Evolutionary conservation across 2,113 vertebrate genomes (phyloP).

Genomic region (Phaethon lepturus): DNA sequence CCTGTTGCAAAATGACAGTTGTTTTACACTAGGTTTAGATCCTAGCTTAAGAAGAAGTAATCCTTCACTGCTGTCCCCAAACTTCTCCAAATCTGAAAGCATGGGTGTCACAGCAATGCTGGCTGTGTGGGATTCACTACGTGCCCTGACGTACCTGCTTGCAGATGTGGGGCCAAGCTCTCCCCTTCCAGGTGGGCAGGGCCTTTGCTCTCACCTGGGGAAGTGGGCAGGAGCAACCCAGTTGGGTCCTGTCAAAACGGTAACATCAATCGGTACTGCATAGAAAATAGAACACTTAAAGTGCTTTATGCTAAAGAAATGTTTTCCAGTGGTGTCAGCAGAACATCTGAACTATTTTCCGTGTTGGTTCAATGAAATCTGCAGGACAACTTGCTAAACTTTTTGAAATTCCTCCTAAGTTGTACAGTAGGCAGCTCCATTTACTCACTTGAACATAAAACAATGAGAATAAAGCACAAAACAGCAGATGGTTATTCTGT

Average conservation of each 20-base stretch:
- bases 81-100: not conserved
- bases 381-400: not conserved
- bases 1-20: not conserved
- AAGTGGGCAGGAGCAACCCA: not conserved
- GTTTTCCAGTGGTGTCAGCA: not conserved
- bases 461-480: not conserved
- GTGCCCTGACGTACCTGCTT: no score
- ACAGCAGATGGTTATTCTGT: rapidly evolving
- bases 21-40: not conserved
- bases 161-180: not conserved
- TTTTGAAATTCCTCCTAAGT: not conserved
- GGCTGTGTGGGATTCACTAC: not conserved
- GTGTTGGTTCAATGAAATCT: not conserved
- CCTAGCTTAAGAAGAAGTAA: not conserved
- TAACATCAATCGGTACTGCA: not conserved
- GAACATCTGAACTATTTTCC: not conserved
- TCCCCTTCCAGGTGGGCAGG: no score
- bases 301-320: not conserved
- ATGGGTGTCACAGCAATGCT: not conserved
- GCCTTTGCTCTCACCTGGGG: no score
- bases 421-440: not conserved
- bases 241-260: conserved; percentile 35
- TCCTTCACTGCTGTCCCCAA: not conserved
- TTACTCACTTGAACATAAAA: not conserved
- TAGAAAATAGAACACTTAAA: not conserved